These are phyloP conservation scores for Myotis lucifugus DNA, from an alignment of 2,113 vertebrate genomes.

Conservation along the genomic window DNA sequence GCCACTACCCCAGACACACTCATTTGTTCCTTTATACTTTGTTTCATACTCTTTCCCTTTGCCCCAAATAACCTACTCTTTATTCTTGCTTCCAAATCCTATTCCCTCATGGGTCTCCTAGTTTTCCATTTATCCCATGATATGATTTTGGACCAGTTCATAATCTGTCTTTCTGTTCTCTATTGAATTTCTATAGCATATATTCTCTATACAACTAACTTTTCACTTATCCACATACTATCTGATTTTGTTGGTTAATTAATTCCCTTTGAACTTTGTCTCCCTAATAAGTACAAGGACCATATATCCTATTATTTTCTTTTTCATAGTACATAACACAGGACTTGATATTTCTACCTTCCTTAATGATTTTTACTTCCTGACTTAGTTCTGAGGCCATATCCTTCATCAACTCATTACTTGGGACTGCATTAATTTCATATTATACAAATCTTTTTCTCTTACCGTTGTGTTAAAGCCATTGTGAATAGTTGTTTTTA, in stretches of 20 bases:
- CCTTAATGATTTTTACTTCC: conserved; percentile 2
- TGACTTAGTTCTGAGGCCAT: not conserved
- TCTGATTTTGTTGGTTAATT: not conserved
- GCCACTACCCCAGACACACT: not conserved
- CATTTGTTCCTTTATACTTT: not conserved
- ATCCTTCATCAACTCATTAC: conserved; percentile 22
- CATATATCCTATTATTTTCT: not conserved
- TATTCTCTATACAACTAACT: not conserved
- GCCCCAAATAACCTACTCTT: not conserved
- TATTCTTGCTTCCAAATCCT: not conserved
- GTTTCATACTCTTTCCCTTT: not conserved
- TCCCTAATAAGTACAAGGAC: not conserved
- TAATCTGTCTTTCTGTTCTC: not conserved
- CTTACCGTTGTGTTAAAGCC: not conserved
- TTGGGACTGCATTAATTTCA: not conserved
- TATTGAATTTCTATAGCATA: not conserved
- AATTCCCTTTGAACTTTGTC: not conserved
- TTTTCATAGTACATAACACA: not conserved
- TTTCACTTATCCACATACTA: not conserved
- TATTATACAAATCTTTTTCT: conserved; percentile 4
- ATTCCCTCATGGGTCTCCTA: not conserved
- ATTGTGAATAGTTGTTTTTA: not conserved
- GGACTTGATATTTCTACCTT: not conserved
- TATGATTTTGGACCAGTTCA: not conserved
- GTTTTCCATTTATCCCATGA: not conserved